A percentile compares a stretch with the other conserved stretches of the same genome.
phyloP scores from a whole-genome alignment of 2,113 vertebrate species.

The Myrmophylax atrothorax region DNA sequence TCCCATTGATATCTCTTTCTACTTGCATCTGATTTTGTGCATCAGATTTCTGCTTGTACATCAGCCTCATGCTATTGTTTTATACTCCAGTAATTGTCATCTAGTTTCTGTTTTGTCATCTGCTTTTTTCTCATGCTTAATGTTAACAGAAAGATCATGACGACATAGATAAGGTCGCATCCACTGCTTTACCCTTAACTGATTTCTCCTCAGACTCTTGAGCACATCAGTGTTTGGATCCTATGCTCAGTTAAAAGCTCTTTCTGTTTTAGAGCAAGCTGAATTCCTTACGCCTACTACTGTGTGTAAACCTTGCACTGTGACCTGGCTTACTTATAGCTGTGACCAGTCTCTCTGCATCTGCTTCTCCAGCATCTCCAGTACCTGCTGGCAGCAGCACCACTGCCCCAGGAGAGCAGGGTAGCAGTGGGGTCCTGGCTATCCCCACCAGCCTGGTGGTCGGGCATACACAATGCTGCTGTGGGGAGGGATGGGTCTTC shows the following conservation, averaged over 20 bases:
- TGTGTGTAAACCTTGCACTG: neutral
- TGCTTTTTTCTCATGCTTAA: neutral
- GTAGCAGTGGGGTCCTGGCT: accelerated
- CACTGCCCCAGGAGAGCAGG: no score
- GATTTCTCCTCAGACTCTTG: neutral
- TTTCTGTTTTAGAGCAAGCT: neutral
- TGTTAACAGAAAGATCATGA: neutral
- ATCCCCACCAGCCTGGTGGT: neutral
- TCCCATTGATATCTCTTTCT: neutral
- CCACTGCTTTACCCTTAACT: neutral
- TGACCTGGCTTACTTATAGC: neutral
- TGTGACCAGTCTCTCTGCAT: neutral
- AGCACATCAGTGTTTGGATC: neutral
- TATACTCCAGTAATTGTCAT: neutral
- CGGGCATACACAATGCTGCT: neutral
- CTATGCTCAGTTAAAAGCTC: neutral
- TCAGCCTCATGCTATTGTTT: neutral
- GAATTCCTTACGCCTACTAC: neutral
- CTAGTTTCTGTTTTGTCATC: neutral
- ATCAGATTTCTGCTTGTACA: neutral
- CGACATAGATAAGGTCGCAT: neutral
- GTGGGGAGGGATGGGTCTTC: no score
- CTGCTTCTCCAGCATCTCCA: neutral
- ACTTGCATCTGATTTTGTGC: neutral
- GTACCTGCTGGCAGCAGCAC: neutral